Evolutionary conservation across 2,113 vertebrate species (phyloP), one percentile per base, ranked within the genome.

Genomic region (Pangasianodon gigas): DNA sequence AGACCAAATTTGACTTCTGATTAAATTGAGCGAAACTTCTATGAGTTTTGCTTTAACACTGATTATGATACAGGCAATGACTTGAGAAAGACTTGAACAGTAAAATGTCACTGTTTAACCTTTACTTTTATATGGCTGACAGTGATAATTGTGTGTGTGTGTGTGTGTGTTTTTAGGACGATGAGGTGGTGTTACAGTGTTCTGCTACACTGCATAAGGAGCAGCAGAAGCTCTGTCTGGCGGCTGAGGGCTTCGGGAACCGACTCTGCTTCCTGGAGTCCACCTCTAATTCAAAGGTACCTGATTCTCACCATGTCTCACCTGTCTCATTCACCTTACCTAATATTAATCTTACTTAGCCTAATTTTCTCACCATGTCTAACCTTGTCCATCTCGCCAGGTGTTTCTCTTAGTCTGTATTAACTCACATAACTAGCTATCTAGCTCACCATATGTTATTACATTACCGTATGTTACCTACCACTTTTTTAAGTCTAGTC

Each of bases 211-310:
- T 98, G 92, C 96, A 98, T 74, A 99, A 98, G 91, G 98, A 99
- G 85, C 98, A 99, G 86, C 98, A 98, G 94, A 99, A 99, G 77
- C 91, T 99, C 13, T 99, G 98, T 90, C 94, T 99, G 92, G 98
- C 98, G 69, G 98, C 98, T 5, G 98, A 99, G 94, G 98, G 98
- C 88, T 99, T 99, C 84, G 98, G 98, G 92, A 99, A 99, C 96
- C 95, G 98, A 91, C 98, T 99, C 87, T 99, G 98, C 93, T 99
- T 99, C 94, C 95, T 99, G 86, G 98, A 99, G 93, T 98, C 98
- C 71, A 98, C 98, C 46, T 99, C 98, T 29, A 99, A 99, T 96
- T 98, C 98, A 77, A 99, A 99, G 98, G 98, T 99, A 94, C 84
- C 58, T 52, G 21, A 29, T 3, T 56, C 51, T 77, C 82, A 41